Percentiles rank a stretch among this genome's conserved stretches.
These are phyloP conservation scores for Scelioninae gen. 1 DNA, from an alignment of 2,888 invertebrate species.

Conservation along the genomic window DNA sequence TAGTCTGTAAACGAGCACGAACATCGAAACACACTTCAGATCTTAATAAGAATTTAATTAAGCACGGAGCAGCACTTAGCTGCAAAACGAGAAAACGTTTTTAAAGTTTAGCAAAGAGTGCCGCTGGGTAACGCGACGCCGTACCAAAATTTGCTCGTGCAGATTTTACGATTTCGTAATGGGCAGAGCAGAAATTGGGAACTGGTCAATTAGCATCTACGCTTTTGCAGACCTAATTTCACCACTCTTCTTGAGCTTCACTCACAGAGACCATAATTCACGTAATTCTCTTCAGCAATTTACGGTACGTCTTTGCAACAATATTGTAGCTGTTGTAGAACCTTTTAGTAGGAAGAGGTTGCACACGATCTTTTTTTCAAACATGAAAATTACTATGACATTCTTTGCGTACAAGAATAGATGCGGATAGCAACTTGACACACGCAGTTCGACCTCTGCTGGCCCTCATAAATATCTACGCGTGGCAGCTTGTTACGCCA, in stretches of 20 bases:
- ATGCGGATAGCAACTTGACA: conserved; percentile 50
- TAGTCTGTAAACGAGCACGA: conserved; percentile 62
- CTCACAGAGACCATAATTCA: conserved; percentile 42
- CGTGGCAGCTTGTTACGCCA: conserved; percentile 83
- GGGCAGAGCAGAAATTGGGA: conserved; percentile 4
- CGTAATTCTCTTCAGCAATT: conserved; percentile 24
- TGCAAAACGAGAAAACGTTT: no score
- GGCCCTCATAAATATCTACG: conserved; percentile 83
- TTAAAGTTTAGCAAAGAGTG: no score
- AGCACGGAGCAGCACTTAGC: conserved; percentile 3
- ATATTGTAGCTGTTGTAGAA: conserved; percentile 29
- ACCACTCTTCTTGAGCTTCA: conserved; percentile 21
- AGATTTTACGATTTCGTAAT: conserved; percentile 43
- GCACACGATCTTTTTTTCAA: conserved; percentile 18
- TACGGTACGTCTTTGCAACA: conserved; percentile 42
- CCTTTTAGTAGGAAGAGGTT: conserved; percentile 11
- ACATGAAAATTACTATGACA: conserved; percentile 58
- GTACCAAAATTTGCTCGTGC: no score
- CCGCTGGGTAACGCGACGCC: no score
- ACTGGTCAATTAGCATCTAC: conserved; percentile 34
- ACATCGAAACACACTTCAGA: conserved; percentile 83
- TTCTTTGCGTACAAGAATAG: conserved; percentile 31
- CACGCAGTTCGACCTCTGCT: conserved; percentile 79
- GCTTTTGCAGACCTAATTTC: conserved; percentile 36
- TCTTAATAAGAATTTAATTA: conserved; percentile 81